Evolutionary conservation across 1,140 invertebrate species (phyloP).

Genomic region (Diachasma alloeum): DNA sequence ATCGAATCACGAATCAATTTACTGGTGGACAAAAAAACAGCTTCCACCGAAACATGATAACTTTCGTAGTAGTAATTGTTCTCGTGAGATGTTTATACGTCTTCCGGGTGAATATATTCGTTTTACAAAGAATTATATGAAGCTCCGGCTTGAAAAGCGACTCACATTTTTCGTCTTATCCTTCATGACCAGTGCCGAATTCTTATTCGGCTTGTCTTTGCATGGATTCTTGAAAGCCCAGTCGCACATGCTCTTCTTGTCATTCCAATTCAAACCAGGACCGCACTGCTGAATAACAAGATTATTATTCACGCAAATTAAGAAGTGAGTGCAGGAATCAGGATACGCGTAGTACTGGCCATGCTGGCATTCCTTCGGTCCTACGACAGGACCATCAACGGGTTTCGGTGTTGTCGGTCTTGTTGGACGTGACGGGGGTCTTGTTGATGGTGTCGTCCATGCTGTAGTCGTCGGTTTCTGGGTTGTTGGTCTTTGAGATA

Average conservation of each 20-base stretch:
- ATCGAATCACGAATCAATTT: too few relatives aligned
- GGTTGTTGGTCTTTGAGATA: conserved; percentile 24
- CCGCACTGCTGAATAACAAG: conserved; percentile 73
- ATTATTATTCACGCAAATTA: conserved; percentile 75
- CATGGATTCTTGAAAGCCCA: conserved; percentile 68
- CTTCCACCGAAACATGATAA: too few relatives aligned
- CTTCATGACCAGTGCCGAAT: conserved; percentile 32
- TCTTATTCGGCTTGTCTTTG: conserved; percentile 37
- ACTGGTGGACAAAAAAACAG: too few relatives aligned
- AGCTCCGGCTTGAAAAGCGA: neutral
- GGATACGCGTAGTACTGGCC: conserved; percentile 65
- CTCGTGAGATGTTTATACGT: too few relatives aligned
- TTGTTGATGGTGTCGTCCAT: conserved; percentile 24
- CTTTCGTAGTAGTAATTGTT: too few relatives aligned
- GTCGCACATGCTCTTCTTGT: conserved; percentile 73
- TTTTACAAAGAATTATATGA: too few relatives aligned
- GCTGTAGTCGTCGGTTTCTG: conserved; percentile 15
- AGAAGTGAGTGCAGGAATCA: conserved; percentile 72
- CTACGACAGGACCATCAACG: neutral
- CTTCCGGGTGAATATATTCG: too few relatives aligned
- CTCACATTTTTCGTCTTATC: conserved; percentile 24
- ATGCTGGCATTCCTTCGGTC: conserved; percentile 55
- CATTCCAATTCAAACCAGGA: conserved; percentile 75
- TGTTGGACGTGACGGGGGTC: conserved; percentile 26
- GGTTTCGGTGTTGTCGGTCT: conserved; percentile 30